phyloP scores from a whole-genome alignment of 2,797 vertebrate genomes.

The Chaetophractus vellerosus region DNA sequence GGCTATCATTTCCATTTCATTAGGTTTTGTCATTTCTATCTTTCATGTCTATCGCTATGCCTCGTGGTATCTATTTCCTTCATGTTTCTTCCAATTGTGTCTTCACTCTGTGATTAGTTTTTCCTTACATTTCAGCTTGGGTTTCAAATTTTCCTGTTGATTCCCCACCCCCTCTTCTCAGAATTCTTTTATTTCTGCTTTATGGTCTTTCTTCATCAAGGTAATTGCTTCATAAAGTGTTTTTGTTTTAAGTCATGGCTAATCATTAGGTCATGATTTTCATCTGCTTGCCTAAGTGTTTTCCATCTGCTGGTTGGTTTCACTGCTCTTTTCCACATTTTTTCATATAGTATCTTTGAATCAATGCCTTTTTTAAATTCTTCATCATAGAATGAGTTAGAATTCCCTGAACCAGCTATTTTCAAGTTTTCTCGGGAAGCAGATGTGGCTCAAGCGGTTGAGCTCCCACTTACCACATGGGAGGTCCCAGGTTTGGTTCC shows the following conservation, averaged over 20 bases:
- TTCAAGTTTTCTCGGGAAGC: neutral
- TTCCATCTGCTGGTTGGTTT: neutral
- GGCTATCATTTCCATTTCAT: no score
- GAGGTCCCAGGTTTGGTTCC: no score
- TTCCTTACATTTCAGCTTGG: neutral
- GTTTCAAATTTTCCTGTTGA: neutral
- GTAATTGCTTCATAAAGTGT: neutral
- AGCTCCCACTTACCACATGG: no score
- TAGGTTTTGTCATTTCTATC: no score
- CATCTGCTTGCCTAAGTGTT: neutral
- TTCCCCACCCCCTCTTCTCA: accelerated
- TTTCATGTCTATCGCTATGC: neutral
- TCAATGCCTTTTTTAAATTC: neutral
- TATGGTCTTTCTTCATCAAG: neutral
- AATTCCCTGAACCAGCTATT: neutral
- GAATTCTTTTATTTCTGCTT: neutral
- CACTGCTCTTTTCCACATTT: neutral
- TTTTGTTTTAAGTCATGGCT: constrained; percentile 44
- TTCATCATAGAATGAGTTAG: neutral
- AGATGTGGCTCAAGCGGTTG: no score
- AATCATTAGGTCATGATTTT: neutral
- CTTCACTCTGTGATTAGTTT: neutral
- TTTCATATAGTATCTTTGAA: neutral
- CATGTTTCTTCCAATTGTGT: neutral
- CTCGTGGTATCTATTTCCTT: neutral